Base-by-base conservation (phyloP, 1,140 invertebrate genomes). In the Oppia nitens region DNA sequence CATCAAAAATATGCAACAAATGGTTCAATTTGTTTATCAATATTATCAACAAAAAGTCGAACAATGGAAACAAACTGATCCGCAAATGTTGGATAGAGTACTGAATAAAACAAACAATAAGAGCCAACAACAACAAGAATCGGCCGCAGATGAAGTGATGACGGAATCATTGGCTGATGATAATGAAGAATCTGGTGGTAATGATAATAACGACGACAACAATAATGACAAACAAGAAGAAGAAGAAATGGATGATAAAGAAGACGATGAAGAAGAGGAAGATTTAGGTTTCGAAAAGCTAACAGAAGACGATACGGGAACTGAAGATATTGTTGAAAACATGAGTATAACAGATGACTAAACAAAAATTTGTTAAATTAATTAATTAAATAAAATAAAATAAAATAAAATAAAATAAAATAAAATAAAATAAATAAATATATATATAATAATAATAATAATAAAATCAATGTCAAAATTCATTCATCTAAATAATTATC, bases 1-100 rank as follows among this genome's bases (percentile, higher is more conserved):
- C 24, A 55, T 65, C 17, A 24, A 61, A 63, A 85, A 92, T 71
- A 93, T 95, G 87, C 80, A 86, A 1, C 83, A 92, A 62, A 92
- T 94, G 85, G 86, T 87, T 0, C 81, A 85, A 67, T 90, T 87
- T 74, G 89, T 94, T 1, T 93, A 88, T 73, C 81, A 90, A 65
- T 81, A 88, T 69, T 95, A 94, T 68, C 79, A 87, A 66, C 75
- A 82, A 47, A 81, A 81, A 72, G 79, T 87, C 47, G 79, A 81
- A 61, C 70, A 73, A 20, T 32, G 64, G 57, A 47, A 63, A 52
- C 20, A 45, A 24, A 20, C 47, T 14, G 26, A 53, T 17, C 56
- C 32, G 9, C 54, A 57, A 55, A 29, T n/a, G 12, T 47, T 51
- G n/a, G 26, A 64, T 59, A 4, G n/a, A 20, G 21, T 51, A 28